A percentile compares a stretch with the other conserved stretches of the same genome.
phyloP scores from a whole-genome alignment of 2,888 invertebrate species.

The Nomada ruficornis region DNA sequence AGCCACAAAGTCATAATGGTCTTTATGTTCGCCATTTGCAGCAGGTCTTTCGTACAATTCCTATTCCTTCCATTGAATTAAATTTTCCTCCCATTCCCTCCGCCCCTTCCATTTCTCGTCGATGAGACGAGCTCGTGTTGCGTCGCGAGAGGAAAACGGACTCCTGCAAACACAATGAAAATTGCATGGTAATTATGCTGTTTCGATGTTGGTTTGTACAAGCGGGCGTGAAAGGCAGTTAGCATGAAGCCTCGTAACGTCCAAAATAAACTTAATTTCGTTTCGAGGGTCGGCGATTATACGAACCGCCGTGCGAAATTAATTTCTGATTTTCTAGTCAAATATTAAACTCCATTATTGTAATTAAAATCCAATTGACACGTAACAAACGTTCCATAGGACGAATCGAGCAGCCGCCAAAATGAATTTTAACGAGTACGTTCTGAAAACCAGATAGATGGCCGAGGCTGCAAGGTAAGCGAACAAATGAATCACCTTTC shows the following conservation, averaged over 20 bases:
- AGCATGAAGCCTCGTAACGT: too few relatives aligned
- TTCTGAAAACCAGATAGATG: not conserved
- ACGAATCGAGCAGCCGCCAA: not conserved
- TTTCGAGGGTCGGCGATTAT: not conserved
- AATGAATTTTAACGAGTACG: not conserved
- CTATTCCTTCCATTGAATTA: slow-evolving; percentile 28
- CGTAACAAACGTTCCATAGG: too few relatives aligned
- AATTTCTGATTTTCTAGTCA: not conserved
- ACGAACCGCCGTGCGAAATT: not conserved
- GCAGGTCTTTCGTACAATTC: slow-evolving; percentile 20
- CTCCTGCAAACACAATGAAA: not conserved
- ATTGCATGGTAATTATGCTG: slow-evolving; percentile 1
- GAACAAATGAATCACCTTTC: slow-evolving; percentile 1
- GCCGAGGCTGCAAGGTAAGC: not conserved
- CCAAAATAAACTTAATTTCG: not conserved
- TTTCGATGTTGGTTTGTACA: slow-evolving; percentile 10
- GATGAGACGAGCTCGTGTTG: slow-evolving; percentile 10
- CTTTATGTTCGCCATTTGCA: slow-evolving; percentile 4
- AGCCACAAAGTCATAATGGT: not conserved
- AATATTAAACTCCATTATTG: not conserved
- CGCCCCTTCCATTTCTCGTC: not conserved
- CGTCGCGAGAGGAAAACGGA: not conserved
- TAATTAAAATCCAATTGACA: slow-evolving; percentile 15
- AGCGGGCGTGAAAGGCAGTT: slow-evolving; percentile 1
- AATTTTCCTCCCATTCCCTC: not conserved